Evolutionary conservation across 2,113 vertebrate species (phyloP), one percentile per base, ranked within the genome.

Genomic region (Sebastes schlegelii): DNA sequence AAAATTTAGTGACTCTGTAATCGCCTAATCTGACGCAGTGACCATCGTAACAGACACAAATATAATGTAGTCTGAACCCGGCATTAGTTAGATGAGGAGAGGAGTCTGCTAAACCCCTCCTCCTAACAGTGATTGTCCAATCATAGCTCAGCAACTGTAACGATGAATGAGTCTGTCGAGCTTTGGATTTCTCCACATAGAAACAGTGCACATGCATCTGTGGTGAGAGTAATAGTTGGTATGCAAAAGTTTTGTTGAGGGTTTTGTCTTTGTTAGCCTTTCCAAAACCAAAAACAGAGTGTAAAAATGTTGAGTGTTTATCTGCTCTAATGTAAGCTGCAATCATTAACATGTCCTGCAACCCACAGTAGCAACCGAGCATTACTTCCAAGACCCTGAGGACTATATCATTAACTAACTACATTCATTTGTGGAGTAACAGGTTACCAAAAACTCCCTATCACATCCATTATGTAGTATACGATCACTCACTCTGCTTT

Each of bases 401-500:
- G 8, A 60, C 9, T 23, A 6, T 11, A 43, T n/a, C 11, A 4
- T n/a, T 8, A 14, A 34, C 46, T 16, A 23, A 67, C 21, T 7
- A 40, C 9, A n/a, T 40, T 11, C 3, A 10, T 9, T 12, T 46
- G n/a, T 21, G 49, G 42, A 4, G 14, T 58, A 3, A 48, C 40
- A 48, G 4, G 14, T 45, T 66, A 42, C 34, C 0, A 34, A 34
- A 34, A 34, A 34, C 10, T 62, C 14, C 16, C 5, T 3, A 23
- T 34, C 34, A 42, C 34, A 43, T 64, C 17, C 61, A 17, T 64
- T 16, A 19, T 17, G 34, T 11, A 43, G 61, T 19, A 19, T 8
- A 14, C n/a, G 10, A 81, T 70, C 34, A 42, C 19, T 64, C 54
- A 61, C 77, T 43, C 23, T 34, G 52, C 52, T 71, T 70, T 79